Evolutionary conservation across 1,140 invertebrate genomes (phyloP).

Genomic region (Zaprionus vittiger): DNA sequence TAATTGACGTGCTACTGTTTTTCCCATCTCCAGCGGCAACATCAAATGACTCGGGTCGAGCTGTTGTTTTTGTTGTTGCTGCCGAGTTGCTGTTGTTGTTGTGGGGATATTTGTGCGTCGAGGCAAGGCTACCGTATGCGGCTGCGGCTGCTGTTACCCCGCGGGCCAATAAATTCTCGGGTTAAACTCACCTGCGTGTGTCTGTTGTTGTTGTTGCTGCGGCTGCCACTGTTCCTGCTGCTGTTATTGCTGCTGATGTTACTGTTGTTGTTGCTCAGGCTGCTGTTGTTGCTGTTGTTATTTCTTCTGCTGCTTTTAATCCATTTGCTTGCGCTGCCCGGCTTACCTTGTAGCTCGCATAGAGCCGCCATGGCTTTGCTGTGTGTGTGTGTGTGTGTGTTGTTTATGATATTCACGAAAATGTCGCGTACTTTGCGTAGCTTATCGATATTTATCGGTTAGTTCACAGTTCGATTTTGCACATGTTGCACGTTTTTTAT

Average conservation of each 20-base stretch:
- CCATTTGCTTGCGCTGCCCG: slow-evolving; percentile 69
- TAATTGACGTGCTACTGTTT: slow-evolving; percentile 82
- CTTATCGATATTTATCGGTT: slow-evolving; percentile 8
- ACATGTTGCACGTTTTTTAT: slow-evolving; percentile 23
- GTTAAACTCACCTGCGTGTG: slow-evolving; percentile 71
- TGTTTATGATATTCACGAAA: slow-evolving; percentile 21
- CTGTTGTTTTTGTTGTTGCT: slow-evolving; percentile 33
- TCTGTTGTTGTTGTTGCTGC: slow-evolving; percentile 34
- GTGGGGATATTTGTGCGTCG: slow-evolving; percentile 43
- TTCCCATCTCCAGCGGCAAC: slow-evolving; percentile 33
- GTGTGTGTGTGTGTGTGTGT: slow-evolving; percentile 33
- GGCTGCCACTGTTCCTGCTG: slow-evolving; percentile 11
- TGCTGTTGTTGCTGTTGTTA: background rate
- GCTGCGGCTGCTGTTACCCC: background rate
- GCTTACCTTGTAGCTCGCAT: slow-evolving; percentile 29
- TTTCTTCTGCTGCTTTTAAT: slow-evolving; percentile 52
- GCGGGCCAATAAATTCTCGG: slow-evolving; percentile 43
- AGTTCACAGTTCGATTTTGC: slow-evolving; percentile 35
- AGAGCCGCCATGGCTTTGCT: slow-evolving; percentile 55
- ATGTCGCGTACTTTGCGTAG: slow-evolving; percentile 7
- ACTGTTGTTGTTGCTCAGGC: background rate
- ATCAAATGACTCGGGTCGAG: background rate
- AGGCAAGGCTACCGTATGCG: slow-evolving; percentile 24
- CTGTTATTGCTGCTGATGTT: slow-evolving; percentile 8
- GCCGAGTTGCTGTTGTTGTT: background rate